Base-by-base conservation (phyloP, 2,797 vertebrate genomes). In the Galago senegalensis region DNA sequence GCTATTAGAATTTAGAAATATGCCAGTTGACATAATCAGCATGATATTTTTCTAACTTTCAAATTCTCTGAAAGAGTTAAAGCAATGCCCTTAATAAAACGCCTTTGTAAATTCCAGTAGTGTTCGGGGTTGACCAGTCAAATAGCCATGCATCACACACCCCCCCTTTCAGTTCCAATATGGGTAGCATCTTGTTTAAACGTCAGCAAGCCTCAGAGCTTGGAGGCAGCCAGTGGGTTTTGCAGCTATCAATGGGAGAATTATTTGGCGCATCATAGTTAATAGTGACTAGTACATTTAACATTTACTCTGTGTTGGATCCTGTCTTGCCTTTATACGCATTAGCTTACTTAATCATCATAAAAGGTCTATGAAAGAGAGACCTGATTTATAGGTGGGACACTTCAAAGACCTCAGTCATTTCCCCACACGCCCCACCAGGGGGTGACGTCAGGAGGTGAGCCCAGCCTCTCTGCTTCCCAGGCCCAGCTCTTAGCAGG, bases 91-190 rank as follows among this genome's bases (percentile, higher is more conserved):
- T 40, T 25, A 40, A 11, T 18, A 13, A 43, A 43, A 11, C 0
- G 46, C 76, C 40, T 89, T 23, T 23, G 17, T 1, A 0, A 12
- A 1, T 31, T 7, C 17, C 10, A 21, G 18, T 27, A 10, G 27
- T 5, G 3, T 17, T 85, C 73, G 6, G 27, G 46, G 31, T 65
- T 69, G 34, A 46, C 56, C 18, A 31, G 27, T 18, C 7, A 5
- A 6, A 3, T 60, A 1, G 0, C 37, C 25, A 0, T 23, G 23
- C 3, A 5, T 37, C n/a, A 49, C 4, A 5, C 6, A 14, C 18
- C 37, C 70, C 49, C n/a, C 27, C 10, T 34, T 46, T 37, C 2
- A 16, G 9, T 46, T 25, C 37, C 29, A 4, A 70, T 58, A 31
- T 40, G 80, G 17, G 23, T 16, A 8, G 34, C 3, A 0, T 43